Base-by-base conservation (phyloP, 2,888 invertebrate species). In the Hermodice carunculata region DNA sequence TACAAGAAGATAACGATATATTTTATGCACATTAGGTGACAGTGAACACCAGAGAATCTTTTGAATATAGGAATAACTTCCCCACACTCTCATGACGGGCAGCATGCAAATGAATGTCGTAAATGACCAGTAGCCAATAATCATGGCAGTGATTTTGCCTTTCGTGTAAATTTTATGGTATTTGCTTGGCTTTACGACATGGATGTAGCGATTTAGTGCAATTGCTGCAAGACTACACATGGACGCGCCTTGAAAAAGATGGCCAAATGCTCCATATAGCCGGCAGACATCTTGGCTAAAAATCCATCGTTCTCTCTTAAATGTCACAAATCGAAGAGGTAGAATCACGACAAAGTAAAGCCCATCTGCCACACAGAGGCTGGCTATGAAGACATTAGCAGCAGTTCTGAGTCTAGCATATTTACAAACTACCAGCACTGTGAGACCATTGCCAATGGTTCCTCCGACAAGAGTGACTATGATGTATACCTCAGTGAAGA, bases 241-340 rank as follows among this genome's bases (percentile, higher is more conserved):
- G 5, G 59, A 59, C 8, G 28, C 34, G 3, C 59, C 59, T 14
- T 31, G 8, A 4, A 59, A 8, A 8, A 29, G 19, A 32, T 59
- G 59, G 24, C 52, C 24, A n/a, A 49, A 8, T 5, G 31, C 26
- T 5, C 19, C 59, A 6, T 31, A 17, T 8, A 49, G 8, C 17
- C 4, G n/a, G 28, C 59, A 59, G 6, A 29, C 6, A n/a, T 6
- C 8, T n/a, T 46, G 48, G 19, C 48, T 24, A 11, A 11, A 59
- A 8, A 49, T 4, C 59, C 48, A 49, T 4, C 8, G 31, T 11
- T 32, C 24, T 4, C 19, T 4, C 19, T 59, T 22, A 24, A 49
- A 48, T 5, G 59, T 59, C 6, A 37, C 48, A 29, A 46, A 59
- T 6, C 59, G 46, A 8, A 59, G n/a, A 19, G 59, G 59, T 8